Conservation (phyloP, 2,888 invertebrate species). For the Diplolepis rosae region DNA sequence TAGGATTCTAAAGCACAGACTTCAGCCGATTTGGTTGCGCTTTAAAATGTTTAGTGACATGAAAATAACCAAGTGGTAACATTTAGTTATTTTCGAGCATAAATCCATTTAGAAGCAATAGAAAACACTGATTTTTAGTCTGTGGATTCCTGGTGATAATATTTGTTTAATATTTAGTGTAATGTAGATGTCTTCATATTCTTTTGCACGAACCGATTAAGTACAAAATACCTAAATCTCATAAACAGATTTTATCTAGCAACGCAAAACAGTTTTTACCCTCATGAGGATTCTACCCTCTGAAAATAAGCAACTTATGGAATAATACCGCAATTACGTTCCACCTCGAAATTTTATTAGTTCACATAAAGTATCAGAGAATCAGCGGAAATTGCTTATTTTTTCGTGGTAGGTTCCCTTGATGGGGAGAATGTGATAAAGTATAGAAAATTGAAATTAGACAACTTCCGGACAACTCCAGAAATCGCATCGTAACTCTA, state of each 20-base stretch:
- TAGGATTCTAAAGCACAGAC: too few relatives aligned
- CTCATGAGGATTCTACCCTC: neutral
- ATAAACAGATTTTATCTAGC: neutral
- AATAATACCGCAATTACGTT: neutral
- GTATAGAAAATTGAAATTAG: neutral
- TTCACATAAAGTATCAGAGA: neutral
- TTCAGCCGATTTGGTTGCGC: too few relatives aligned
- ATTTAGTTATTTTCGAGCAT: too few relatives aligned
- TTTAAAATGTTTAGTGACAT: too few relatives aligned
- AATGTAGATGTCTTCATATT: neutral
- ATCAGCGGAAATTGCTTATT: neutral
- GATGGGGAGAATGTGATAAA: neutral
- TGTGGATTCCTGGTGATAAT: neutral
- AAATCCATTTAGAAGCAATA: neutral
- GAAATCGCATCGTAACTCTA: slow-evolving; percentile 33
- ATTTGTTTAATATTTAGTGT: neutral
- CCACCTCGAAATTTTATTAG: neutral
- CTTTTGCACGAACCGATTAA: slow-evolving; percentile 1
- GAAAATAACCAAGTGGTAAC: too few relatives aligned
- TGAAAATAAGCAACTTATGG: neutral
- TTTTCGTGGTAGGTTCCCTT: neutral
- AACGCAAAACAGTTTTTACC: neutral
- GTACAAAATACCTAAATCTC: slow-evolving; percentile 5
- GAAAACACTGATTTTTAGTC: neutral
- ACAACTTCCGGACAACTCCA: neutral